Evolutionary conservation across 2,888 invertebrate species (phyloP), one percentile per base, ranked within the genome.

Genomic region (Diaprepes abbreviatus): DNA sequence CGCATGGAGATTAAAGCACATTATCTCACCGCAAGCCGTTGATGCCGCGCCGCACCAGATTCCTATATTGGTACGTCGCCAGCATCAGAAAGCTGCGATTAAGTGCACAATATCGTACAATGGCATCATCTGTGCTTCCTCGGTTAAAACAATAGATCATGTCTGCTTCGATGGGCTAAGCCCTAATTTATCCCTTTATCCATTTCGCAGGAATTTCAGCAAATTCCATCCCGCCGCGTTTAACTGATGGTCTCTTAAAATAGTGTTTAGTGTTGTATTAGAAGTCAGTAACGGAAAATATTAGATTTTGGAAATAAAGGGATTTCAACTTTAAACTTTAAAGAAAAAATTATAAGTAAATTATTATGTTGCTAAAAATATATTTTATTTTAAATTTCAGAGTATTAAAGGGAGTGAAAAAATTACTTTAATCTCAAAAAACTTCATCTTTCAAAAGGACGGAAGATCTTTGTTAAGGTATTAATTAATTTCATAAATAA

Each of bases 21-120:
- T 66, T 52, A 66, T 59, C 58, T 66, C 21, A 59, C 66, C 66
- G 59, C 66, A 58, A 66, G 40, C 66, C 66, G 48, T 55, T 40
- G 52, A 65, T 65, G 48, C 48, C 28, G 31, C 48, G 35, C 54
- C 43, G 33, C 33, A 57, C 52, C 19, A 62, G 50, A 62, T 62
- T 48, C 48, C 36, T 66, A 45, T 66, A 48, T 66, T 66, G 65
- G 65, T 38, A 66, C 45, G 65, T 48, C 65, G 50, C 58, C 54
- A 48, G 36, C 65, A 58, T 66, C 45, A 57, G 35, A 66, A 57
- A 66, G 66, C 66, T 59, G 59, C 66, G 66, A 66, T 66, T 66
- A 66, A 66, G 59, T 59, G 66, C 59, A 66, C 66, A 66, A 66
- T 66, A 66, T 66, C 45, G 52, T 55, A 63, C 57, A 65, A 65